Conservation (phyloP, 2,797 vertebrate species). For the Lycodopsis pacificus region DNA sequence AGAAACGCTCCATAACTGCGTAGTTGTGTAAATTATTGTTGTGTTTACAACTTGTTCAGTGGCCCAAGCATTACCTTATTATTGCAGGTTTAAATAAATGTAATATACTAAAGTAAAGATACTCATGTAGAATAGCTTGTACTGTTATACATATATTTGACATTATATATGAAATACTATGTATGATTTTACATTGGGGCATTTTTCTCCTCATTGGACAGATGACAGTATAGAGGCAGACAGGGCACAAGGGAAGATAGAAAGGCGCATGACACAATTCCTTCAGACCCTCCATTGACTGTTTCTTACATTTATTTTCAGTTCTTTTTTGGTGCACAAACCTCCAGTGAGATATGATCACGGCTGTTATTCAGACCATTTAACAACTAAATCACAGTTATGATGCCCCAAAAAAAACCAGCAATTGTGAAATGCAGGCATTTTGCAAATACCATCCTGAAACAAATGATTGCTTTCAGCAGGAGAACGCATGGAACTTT, state of each 20-base stretch:
- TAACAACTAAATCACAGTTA: background rate
- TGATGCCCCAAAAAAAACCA: background rate
- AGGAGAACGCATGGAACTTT: background rate
- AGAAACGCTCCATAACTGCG: background rate
- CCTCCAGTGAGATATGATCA: background rate
- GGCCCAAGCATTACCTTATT: too few relatives aligned
- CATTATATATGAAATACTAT: background rate
- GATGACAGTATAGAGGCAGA: background rate
- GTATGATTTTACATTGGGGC: background rate
- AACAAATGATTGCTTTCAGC: constrained; percentile 1
- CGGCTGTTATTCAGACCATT: background rate
- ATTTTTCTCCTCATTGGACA: background rate
- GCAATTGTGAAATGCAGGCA: background rate
- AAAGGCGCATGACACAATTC: background rate
- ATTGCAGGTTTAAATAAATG: background rate
- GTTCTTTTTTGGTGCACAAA: background rate
- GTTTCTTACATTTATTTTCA: too few relatives aligned
- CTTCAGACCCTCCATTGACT: background rate
- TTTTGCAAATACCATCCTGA: background rate
- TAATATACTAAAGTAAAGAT: background rate
- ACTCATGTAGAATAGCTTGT: too few relatives aligned
- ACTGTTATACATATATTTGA: too few relatives aligned
- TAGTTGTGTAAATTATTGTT: background rate
- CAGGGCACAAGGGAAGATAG: background rate
- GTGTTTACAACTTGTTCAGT: background rate